Evolutionary conservation across 2,797 vertebrate genomes (phyloP).

Genomic region (Platalea minor): DNA sequence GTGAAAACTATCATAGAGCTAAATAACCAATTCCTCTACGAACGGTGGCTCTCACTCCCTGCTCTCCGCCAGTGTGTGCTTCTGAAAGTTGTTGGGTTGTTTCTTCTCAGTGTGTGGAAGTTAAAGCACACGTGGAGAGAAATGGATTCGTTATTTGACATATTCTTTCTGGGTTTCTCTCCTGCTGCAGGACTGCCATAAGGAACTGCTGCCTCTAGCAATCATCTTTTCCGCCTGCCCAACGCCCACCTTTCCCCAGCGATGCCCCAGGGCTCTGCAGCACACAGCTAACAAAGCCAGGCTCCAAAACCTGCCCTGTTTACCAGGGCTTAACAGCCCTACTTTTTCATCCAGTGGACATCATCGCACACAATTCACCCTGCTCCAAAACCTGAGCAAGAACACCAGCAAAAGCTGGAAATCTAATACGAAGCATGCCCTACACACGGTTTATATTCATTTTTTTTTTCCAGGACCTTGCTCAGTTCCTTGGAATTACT

Average conservation of each 20-base stretch:
- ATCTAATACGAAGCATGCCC: not conserved
- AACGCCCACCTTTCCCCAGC: not conserved
- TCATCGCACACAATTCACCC: not conserved
- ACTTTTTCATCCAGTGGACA: not conserved
- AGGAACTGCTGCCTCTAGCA: constrained; percentile 17
- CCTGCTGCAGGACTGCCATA: not conserved
- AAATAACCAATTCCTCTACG: not conserved
- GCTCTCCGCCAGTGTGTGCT: not conserved
- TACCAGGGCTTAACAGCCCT: not conserved
- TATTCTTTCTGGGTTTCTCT: not conserved
- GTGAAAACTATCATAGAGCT: not conserved
- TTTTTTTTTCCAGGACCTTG: not conserved
- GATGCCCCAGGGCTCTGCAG: not conserved
- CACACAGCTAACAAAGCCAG: not conserved
- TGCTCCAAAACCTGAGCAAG: not conserved
- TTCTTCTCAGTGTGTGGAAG: not conserved
- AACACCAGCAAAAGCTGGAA: not conserved
- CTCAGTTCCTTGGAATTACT: not conserved
- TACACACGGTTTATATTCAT: not conserved
- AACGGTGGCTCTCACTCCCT: not conserved
- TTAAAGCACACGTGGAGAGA: not conserved
- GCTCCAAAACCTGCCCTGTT: not conserved
- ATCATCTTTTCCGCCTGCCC: not conserved
- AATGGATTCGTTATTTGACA: not conserved
- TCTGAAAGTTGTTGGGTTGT: not conserved